These are phyloP conservation scores for Tragopan temminckii DNA, from an alignment of 2,797 vertebrate species.

Conservation along the genomic window DNA sequence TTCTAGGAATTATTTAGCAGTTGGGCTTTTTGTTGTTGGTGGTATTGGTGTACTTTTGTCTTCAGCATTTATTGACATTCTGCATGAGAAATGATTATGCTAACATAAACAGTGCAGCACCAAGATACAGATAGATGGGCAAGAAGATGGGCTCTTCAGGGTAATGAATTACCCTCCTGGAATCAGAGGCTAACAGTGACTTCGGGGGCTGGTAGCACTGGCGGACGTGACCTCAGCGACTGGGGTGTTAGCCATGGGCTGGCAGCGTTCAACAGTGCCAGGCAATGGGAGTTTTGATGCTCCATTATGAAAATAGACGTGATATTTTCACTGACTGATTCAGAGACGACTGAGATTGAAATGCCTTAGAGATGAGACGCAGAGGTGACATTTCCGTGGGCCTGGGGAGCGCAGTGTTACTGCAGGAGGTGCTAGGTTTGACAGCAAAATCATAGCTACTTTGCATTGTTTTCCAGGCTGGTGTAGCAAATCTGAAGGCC, in stretches of 20 bases:
- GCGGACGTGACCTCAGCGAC: neutral
- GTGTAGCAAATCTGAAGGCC: neutral
- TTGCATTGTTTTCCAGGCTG: neutral
- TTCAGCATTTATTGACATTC: slow-evolving; percentile 73
- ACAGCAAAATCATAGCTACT: neutral
- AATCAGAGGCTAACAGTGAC: neutral
- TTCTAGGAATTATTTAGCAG: slow-evolving; percentile 90
- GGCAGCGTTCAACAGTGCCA: neutral
- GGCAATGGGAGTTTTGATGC: fast-evolving
- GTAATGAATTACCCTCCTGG: slow-evolving; percentile 59
- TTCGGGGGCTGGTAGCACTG: neutral
- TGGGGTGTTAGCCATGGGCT: neutral
- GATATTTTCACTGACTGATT: slow-evolving; percentile 25
- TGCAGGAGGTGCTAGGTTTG: slow-evolving; percentile 37
- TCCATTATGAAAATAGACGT: slow-evolving; percentile 13
- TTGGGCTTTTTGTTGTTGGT: slow-evolving; percentile 68
- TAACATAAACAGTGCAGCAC: slow-evolving; percentile 68
- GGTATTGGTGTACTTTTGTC: slow-evolving; percentile 63
- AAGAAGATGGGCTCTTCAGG: slow-evolving; percentile 37
- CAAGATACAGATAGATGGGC: slow-evolving; percentile 33
- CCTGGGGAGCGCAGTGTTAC: neutral
- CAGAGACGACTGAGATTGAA: slow-evolving; percentile 44
- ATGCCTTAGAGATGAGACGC: neutral
- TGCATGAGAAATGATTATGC: slow-evolving; percentile 76
- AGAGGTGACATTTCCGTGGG: neutral